Evolutionary conservation across 2,113 vertebrate species (phyloP).

Genomic region (Myrmecophaga tridactyla): DNA sequence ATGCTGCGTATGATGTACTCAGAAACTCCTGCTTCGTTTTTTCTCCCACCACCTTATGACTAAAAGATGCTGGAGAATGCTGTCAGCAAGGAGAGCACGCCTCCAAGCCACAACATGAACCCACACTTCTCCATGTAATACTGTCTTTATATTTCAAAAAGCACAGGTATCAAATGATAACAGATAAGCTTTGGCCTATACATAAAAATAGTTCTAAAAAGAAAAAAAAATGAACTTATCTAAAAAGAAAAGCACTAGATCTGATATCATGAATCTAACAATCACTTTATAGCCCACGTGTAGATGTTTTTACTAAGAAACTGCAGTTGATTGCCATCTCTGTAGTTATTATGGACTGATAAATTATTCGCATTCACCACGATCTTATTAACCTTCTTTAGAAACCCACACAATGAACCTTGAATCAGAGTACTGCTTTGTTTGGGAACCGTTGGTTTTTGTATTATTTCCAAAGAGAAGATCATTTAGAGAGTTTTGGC

Average conservation of each 20-base stretch:
- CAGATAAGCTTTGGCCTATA: slow-evolving; percentile 44
- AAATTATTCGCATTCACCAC: slow-evolving; percentile 67
- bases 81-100: slow-evolving; percentile 75
- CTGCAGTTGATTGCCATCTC: slow-evolving; percentile 54
- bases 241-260: slow-evolving; percentile 48
- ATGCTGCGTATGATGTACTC: slow-evolving; percentile 66
- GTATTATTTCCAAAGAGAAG: slow-evolving; percentile 61
- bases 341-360: slow-evolving; percentile 61
- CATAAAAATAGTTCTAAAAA: slow-evolving; percentile 46
- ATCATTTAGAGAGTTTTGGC: slow-evolving; percentile 51
- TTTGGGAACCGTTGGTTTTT: slow-evolving; percentile 12
- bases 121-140: slow-evolving; percentile 67
- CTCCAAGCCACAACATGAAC: slow-evolving; percentile 69
- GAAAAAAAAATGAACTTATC: not conserved
- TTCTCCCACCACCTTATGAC: slow-evolving; percentile 79
- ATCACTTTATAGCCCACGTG: slow-evolving; percentile 4
- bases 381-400: slow-evolving; percentile 53
- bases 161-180: slow-evolving; percentile 63
- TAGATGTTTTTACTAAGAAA: slow-evolving; percentile 39
- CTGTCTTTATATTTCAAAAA: slow-evolving; percentile 64
- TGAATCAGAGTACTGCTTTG: slow-evolving; percentile 68
- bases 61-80: slow-evolving; percentile 72
- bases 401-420: slow-evolving; percentile 67
- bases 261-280: slow-evolving; percentile 7
- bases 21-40: slow-evolving; percentile 65